A percentile compares a stretch with the other conserved stretches of the same genome.
phyloP scores from a whole-genome alignment of 2,888 invertebrate species.

The Agrotis clavis region DNA sequence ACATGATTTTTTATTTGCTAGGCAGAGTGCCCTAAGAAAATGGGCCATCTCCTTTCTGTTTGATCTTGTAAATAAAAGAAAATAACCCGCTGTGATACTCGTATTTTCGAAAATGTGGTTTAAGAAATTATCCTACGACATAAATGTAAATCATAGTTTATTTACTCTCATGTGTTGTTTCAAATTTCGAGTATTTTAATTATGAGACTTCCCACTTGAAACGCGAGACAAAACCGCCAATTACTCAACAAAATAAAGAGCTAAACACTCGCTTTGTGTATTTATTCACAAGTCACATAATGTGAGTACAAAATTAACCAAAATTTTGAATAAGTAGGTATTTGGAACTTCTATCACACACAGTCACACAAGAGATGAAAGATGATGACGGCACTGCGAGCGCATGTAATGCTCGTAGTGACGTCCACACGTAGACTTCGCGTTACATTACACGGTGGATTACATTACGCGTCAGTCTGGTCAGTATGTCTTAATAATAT shows the following conservation, averaged over 20 bases:
- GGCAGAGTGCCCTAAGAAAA: no score
- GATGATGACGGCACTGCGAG: no score
- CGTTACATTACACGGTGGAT: no score
- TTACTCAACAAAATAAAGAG: constrained; percentile 1
- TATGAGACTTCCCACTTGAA: background rate
- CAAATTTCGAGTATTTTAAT: constrained; percentile 11
- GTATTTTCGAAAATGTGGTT: background rate
- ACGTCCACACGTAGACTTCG: no score
- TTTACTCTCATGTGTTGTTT: background rate
- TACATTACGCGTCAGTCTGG: no score
- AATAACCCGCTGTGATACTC: background rate
- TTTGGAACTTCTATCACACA: background rate
- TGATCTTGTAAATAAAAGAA: background rate
- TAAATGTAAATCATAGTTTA: background rate
- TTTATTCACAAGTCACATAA: background rate
- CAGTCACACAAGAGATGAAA: no score
- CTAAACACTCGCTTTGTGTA: background rate
- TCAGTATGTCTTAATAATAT: no score
- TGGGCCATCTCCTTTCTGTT: no score
- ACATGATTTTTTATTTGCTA: no score
- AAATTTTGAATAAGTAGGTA: background rate
- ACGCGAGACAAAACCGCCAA: background rate
- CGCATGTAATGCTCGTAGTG: no score
- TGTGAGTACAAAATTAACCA: background rate
- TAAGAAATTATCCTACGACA: no score